Conservation (phyloP, 2,888 invertebrate genomes). For the Himalopsyche japonica region DNA sequence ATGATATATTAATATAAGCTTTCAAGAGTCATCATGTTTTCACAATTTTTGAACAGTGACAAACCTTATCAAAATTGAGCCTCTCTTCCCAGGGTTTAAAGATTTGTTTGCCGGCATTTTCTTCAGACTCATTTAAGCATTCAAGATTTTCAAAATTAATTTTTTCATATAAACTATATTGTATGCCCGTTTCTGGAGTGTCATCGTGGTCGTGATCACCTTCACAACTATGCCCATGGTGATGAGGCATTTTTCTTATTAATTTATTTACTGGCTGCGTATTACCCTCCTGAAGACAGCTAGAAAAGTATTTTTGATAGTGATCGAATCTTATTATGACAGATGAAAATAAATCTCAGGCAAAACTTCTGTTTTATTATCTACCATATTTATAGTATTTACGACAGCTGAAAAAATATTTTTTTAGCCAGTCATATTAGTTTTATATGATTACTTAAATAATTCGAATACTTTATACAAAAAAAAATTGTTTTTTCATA, state of each 20-base stretch:
- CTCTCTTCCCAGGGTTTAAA: slow-evolving; percentile 93
- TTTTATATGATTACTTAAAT: background rate
- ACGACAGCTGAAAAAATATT: background rate
- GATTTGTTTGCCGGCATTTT: slow-evolving; percentile 84
- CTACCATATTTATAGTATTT: background rate
- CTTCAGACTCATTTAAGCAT: slow-evolving; percentile 86
- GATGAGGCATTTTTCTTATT: slow-evolving; percentile 21
- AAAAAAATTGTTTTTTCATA: too few species aligned
- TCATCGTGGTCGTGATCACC: slow-evolving; percentile 67
- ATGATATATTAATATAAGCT: background rate
- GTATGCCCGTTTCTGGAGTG: slow-evolving; percentile 70
- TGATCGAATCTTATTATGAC: background rate
- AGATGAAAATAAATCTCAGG: background rate
- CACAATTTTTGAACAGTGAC: slow-evolving; percentile 21
- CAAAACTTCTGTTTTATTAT: too few species aligned
- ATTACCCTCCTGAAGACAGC: background rate
- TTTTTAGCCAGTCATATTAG: background rate
- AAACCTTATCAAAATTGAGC: slow-evolving; percentile 73
- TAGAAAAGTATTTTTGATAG: background rate
- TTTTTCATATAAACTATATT: slow-evolving; percentile 85
- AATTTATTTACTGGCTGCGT: background rate
- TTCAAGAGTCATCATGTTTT: too few species aligned
- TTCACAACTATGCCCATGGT: slow-evolving; percentile 60
- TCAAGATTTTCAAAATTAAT: slow-evolving; percentile 86
- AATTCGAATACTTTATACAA: too few species aligned